Evolutionary conservation across 2,113 vertebrate genomes (phyloP).

Genomic region (Daphoenositta chrysoptera): DNA sequence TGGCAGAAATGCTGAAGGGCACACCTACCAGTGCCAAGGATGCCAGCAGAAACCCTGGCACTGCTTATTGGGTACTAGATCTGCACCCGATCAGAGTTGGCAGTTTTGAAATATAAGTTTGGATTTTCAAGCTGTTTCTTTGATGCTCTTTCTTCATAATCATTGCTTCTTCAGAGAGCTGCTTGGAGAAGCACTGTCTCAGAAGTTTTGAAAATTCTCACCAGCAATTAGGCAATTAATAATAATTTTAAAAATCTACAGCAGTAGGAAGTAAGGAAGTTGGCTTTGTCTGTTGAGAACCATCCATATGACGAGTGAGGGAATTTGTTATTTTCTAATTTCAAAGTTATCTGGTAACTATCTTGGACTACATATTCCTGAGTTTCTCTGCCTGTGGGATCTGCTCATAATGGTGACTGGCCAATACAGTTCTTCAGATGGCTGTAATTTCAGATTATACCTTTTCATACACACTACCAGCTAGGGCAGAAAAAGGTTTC

Average conservation of each 20-base stretch:
- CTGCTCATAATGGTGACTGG: neutral
- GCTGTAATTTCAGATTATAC: neutral
- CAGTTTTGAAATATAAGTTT: neutral
- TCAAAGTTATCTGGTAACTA: neutral
- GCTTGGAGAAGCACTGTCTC: neutral
- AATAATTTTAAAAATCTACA: neutral
- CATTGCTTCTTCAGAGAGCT: neutral
- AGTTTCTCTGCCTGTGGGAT: neutral
- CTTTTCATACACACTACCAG: neutral
- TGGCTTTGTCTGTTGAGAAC: neutral
- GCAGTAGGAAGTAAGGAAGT: neutral
- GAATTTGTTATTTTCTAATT: neutral
- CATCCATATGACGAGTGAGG: neutral
- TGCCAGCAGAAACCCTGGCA: neutral
- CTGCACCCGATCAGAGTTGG: rapidly evolving
- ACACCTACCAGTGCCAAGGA: neutral
- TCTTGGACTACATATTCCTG: neutral
- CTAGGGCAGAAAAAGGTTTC: neutral
- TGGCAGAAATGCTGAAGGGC: neutral
- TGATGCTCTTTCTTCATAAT: neutral
- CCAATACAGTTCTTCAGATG: neutral
- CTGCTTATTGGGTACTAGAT: neutral
- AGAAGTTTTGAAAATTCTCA: neutral
- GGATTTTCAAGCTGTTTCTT: neutral
- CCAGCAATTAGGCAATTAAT: neutral